phyloP scores from a whole-genome alignment of 1,140 invertebrate species.

The Drosophila erecta region DNA sequence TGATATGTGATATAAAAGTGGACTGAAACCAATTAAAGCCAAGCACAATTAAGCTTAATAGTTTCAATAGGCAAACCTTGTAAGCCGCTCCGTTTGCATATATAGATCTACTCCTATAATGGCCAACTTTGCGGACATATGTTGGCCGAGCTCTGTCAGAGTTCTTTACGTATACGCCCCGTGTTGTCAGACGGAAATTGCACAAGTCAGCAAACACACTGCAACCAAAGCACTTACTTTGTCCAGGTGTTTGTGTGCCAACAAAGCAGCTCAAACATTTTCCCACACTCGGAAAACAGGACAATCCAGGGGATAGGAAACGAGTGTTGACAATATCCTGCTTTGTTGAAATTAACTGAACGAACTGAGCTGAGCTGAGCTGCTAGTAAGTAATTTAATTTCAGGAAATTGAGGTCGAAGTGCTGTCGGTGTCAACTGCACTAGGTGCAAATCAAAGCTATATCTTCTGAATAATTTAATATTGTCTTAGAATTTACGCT shows the following conservation, averaged over 20 bases:
- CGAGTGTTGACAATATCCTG: conserved; percentile 75
- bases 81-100: not conserved
- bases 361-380: conserved; percentile 5
- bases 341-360: conserved; percentile 64
- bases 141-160: conserved; percentile 31
- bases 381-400: conserved; percentile 58
- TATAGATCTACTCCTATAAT: not conserved
- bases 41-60: not conserved
- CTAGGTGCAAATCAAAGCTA: conserved; percentile 19
- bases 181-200: conserved; percentile 73
- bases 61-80: not conserved
- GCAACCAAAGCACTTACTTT: conserved; percentile 37
- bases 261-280: conserved; percentile 51
- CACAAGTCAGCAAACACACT: conserved; percentile 72
- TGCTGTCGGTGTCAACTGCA: conserved; percentile 45
- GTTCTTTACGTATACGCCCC: conserved; percentile 60
- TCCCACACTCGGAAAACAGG: conserved; percentile 16
- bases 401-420: conserved; percentile 72
- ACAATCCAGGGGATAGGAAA: conserved; percentile 19
- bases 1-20: too few species aligned
- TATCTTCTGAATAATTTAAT: conserved; percentile 12
- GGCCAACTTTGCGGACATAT: conserved; percentile 24
- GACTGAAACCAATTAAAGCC: not conserved
- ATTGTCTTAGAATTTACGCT: too few species aligned
- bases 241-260: conserved; percentile 41